A percentile compares a stretch with the other conserved stretches of the same genome.
These are phyloP conservation scores for Megaleporinus macrocephalus DNA, from an alignment of 2,113 vertebrate genomes.

Conservation along the genomic window DNA sequence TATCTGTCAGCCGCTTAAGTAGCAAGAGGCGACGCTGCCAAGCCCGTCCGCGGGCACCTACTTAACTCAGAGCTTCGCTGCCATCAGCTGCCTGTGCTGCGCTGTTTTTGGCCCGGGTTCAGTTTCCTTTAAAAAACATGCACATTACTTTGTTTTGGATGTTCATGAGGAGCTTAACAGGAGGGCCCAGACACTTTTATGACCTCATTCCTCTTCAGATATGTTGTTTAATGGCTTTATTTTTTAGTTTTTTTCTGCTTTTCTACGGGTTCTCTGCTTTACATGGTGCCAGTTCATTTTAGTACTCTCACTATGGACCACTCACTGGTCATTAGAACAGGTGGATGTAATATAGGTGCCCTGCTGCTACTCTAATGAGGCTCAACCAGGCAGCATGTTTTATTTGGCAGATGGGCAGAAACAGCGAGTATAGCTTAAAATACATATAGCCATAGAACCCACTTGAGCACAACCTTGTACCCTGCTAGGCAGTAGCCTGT, in stretches of 20 bases:
- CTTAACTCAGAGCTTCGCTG: background rate
- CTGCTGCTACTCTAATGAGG: too few relatives aligned
- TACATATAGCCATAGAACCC: too few relatives aligned
- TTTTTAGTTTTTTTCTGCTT: background rate
- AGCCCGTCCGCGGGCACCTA: background rate
- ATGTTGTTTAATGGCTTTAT: background rate
- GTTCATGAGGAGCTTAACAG: background rate
- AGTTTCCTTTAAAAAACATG: slow-evolving; percentile 17
- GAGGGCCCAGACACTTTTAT: background rate
- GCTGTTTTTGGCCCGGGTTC: slow-evolving; percentile 5
- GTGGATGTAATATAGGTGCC: too few relatives aligned
- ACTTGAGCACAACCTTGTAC: too few relatives aligned
- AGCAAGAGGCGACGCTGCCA: background rate
- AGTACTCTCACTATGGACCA: too few relatives aligned
- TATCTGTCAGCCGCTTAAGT: background rate
- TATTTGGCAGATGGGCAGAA: too few relatives aligned
- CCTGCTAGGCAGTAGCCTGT: too few relatives aligned
- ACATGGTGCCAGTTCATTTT: too few relatives aligned
- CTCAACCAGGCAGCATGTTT: too few relatives aligned
- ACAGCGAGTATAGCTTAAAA: too few relatives aligned
- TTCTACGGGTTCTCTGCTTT: background rate
- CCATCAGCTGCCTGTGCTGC: background rate
- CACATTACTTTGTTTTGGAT: background rate
- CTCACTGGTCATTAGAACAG: too few relatives aligned
- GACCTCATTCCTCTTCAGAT: background rate